These are phyloP conservation scores for Anguilla rostrata DNA, from an alignment of 2,113 vertebrate genomes.

Conservation along the genomic window DNA sequence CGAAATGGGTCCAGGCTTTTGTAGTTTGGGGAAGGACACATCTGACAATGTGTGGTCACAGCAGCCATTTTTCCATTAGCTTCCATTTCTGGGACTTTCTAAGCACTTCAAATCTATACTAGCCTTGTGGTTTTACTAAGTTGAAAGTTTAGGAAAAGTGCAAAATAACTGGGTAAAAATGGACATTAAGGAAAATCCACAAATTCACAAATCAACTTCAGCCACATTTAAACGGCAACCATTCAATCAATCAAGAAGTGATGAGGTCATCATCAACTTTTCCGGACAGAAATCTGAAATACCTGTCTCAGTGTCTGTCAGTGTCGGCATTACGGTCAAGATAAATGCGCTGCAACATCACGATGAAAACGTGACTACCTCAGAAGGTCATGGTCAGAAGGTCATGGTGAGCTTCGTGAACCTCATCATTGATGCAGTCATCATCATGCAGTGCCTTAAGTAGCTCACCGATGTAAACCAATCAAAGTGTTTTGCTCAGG, in stretches of 20 bases:
- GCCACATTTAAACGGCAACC: background rate
- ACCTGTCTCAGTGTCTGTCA: no score
- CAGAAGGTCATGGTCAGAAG: background rate
- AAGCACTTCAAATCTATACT: no score
- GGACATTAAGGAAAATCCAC: background rate
- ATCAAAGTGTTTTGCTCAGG: background rate
- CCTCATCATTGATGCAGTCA: background rate
- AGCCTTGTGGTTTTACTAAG: no score
- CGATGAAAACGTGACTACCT: background rate
- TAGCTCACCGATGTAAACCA: background rate
- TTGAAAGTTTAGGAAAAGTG: no score
- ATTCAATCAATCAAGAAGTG: no score
- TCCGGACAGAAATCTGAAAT: no score
- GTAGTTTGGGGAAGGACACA: background rate
- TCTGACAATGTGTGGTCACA: background rate
- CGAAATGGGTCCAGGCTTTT: background rate
- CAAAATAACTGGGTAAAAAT: background rate
- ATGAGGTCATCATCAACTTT: no score
- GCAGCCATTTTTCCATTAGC: no score
- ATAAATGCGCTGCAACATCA: background rate
- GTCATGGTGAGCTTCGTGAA: background rate
- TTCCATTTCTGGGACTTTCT: no score
- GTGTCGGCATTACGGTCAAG: background rate
- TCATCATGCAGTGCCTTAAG: background rate
- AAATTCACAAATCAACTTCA: no score